These are phyloP conservation scores for Callochromis pleurospilus DNA, from an alignment of 2,113 vertebrate species.

Conservation along the genomic window DNA sequence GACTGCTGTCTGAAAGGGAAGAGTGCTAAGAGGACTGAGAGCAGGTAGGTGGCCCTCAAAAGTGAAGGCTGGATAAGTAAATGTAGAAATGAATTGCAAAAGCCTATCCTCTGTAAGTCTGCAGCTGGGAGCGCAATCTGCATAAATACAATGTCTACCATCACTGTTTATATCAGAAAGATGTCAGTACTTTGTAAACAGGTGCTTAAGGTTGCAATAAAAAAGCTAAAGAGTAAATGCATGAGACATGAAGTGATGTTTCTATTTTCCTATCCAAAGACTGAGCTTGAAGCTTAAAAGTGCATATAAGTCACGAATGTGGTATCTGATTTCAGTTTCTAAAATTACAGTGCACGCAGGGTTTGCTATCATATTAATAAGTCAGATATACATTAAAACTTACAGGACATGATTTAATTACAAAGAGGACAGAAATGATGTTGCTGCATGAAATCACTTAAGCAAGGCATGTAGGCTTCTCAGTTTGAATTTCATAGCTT, in stretches of 20 bases:
- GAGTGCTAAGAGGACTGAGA: slow-evolving; percentile 50
- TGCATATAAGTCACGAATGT: not conserved
- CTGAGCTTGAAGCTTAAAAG: not conserved
- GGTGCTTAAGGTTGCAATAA: not conserved
- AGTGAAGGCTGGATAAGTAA: slow-evolving; percentile 1
- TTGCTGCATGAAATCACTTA: slow-evolving; percentile 36
- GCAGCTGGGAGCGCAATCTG: not conserved
- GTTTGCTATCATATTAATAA: not conserved
- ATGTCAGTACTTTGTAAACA: not conserved
- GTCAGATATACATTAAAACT: not conserved
- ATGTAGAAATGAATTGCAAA: not conserved
- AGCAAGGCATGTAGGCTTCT: slow-evolving; percentile 21
- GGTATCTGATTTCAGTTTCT: not conserved
- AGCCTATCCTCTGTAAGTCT: not conserved
- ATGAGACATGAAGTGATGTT: not conserved
- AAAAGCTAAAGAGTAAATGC: not conserved
- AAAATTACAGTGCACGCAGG: not conserved
- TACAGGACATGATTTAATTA: not conserved
- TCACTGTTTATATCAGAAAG: not conserved
- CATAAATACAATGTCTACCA: not conserved
- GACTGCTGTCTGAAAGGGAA: slow-evolving; percentile 49
- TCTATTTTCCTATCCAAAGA: not conserved
- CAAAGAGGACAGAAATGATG: not conserved
- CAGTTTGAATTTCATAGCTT: slow-evolving; percentile 54
- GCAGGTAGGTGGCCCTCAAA: slow-evolving; percentile 65